phyloP scores from a whole-genome alignment of 2,888 invertebrate genomes.

The Cephus nigrinus region DNA sequence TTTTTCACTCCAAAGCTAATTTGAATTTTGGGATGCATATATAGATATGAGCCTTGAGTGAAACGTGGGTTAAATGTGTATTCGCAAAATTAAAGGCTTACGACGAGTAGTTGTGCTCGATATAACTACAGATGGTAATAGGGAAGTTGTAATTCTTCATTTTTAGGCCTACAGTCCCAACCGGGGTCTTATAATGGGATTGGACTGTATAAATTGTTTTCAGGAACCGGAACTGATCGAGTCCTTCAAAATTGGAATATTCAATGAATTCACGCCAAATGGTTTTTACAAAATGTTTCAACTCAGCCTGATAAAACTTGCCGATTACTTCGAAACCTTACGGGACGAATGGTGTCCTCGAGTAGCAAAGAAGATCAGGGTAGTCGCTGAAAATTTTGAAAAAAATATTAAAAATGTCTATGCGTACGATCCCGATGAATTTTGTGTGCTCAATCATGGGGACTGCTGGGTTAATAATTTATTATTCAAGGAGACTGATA shows the following conservation, averaged over 20 bases:
- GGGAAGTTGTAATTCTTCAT: too few relatives aligned
- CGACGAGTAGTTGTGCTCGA: too few relatives aligned
- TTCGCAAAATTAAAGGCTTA: too few relatives aligned
- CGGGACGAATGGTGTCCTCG: constrained; percentile 20
- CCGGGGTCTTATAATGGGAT: too few relatives aligned
- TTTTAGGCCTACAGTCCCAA: too few relatives aligned
- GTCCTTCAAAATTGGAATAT: constrained; percentile 20
- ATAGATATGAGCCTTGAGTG: too few relatives aligned
- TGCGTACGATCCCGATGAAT: constrained; percentile 34
- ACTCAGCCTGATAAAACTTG: constrained; percentile 22
- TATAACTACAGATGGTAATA: too few relatives aligned
- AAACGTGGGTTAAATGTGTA: too few relatives aligned
- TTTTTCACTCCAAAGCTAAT: too few relatives aligned
- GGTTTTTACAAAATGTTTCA: constrained; percentile 1
- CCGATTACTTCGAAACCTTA: constrained; percentile 28
- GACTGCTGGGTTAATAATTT: constrained; percentile 49
- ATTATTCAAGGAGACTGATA: constrained; percentile 38
- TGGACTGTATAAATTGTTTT: background rate
- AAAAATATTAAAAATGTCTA: constrained; percentile 11
- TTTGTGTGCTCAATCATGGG: constrained; percentile 49
- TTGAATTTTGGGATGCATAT: too few relatives aligned
- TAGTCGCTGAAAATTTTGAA: background rate
- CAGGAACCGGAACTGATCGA: constrained; percentile 35
- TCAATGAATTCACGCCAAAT: background rate
- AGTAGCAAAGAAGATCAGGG: constrained; percentile 24